Evolutionary conservation across 2,888 invertebrate species (phyloP).

Genomic region (Chesias legatella): DNA sequence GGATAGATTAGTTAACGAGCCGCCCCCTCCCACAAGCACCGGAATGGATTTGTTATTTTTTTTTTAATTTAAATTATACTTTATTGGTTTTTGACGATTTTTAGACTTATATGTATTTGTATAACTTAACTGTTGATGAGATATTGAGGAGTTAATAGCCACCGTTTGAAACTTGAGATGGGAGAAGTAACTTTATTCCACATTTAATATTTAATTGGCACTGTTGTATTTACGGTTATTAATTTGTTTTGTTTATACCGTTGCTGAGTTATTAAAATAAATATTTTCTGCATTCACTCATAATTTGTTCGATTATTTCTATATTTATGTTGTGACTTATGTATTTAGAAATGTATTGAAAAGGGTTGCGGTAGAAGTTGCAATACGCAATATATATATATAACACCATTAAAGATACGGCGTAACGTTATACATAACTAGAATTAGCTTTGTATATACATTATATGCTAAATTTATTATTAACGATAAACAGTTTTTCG

Average conservation of each 20-base stretch:
- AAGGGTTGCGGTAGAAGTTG: background rate
- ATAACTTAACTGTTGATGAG: slow-evolving; percentile 53
- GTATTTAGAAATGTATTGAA: background rate
- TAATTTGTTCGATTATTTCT: slow-evolving; percentile 55
- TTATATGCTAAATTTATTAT: slow-evolving; percentile 43
- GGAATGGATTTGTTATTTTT: slow-evolving; percentile 63
- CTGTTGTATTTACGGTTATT: slow-evolving; percentile 73
- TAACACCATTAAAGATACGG: slow-evolving; percentile 8
- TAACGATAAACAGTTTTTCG: slow-evolving; percentile 46
- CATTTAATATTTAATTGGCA: slow-evolving; percentile 67
- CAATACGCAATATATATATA: slow-evolving; percentile 15
- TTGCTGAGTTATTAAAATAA: slow-evolving; percentile 68
- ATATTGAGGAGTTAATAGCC: slow-evolving; percentile 34
- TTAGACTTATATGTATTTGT: slow-evolving; percentile 55
- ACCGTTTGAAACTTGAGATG: slow-evolving; percentile 32
- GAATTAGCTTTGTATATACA: slow-evolving; percentile 56
- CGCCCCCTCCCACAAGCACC: slow-evolving; percentile 47
- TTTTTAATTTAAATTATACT: slow-evolving; percentile 73
- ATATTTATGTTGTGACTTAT: slow-evolving; percentile 25
- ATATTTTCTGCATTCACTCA: slow-evolving; percentile 64
- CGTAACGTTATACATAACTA: slow-evolving; percentile 30
- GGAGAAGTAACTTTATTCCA: slow-evolving; percentile 43
- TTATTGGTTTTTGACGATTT: slow-evolving; percentile 62
- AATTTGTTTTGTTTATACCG: slow-evolving; percentile 59
- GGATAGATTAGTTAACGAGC: slow-evolving; percentile 49